Percentiles rank a stretch among this genome's conserved stretches.
phyloP scores from a whole-genome alignment of 2,888 invertebrate genomes.

The Graphium colonna region DNA sequence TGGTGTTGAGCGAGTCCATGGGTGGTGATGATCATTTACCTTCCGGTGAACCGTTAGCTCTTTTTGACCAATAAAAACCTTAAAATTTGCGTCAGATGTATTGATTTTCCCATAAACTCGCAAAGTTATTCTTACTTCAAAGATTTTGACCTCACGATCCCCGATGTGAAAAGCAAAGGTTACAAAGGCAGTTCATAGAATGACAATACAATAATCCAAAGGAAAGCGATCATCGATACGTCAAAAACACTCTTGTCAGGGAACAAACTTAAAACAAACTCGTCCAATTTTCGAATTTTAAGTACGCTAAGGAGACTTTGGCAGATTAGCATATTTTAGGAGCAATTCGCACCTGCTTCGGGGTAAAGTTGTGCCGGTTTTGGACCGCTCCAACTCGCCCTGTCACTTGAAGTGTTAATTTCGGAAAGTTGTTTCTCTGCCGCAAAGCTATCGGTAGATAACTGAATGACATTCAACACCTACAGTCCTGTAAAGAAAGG shows the following conservation, averaged over 20 bases:
- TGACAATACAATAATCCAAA: not conserved
- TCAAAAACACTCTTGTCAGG: not conserved
- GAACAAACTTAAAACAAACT: constrained; percentile 1
- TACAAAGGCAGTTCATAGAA: not conserved
- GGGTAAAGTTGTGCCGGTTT: constrained; percentile 32
- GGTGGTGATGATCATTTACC: too few species aligned
- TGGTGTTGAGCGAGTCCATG: too few species aligned
- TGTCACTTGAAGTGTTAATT: constrained; percentile 35
- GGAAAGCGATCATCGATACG: not conserved
- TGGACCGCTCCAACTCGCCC: constrained; percentile 23
- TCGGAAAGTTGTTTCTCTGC: constrained; percentile 31
- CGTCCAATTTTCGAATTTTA: constrained; percentile 24
- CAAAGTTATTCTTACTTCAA: too few species aligned
- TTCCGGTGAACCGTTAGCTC: too few species aligned
- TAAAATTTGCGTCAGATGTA: too few species aligned
- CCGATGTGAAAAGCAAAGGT: too few species aligned
- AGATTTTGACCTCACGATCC: too few species aligned
- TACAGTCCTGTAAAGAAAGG: too few species aligned
- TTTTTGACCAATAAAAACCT: too few species aligned
- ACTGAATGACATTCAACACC: too few species aligned
- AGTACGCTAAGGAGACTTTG: constrained; percentile 21
- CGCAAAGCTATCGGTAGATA: constrained; percentile 28
- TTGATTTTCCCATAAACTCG: too few species aligned
- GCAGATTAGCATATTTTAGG: constrained; percentile 58
- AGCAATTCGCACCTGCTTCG: constrained; percentile 53